These are phyloP conservation scores for Botia almorhae DNA, from an alignment of 2,797 vertebrate genomes.

Conservation along the genomic window DNA sequence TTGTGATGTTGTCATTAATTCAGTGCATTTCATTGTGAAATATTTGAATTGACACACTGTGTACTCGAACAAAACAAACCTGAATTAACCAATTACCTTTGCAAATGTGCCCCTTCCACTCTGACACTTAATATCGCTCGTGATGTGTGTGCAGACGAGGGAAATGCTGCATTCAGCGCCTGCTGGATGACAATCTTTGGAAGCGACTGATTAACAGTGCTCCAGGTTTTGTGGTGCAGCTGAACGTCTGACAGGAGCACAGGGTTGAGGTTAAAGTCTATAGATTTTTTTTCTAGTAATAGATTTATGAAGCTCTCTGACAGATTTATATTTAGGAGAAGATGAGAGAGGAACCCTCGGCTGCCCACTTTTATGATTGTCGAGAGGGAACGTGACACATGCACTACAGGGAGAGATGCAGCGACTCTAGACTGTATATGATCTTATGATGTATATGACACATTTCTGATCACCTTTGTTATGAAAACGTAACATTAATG, in stretches of 20 bases:
- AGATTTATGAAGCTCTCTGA: conserved; percentile 56
- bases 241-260: conserved; percentile 45
- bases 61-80: conserved; percentile 8
- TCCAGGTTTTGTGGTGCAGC: conserved; percentile 20
- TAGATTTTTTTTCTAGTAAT: conserved; percentile 22
- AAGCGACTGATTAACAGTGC: conserved; percentile 32
- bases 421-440: conserved; percentile 35
- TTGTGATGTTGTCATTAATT: conserved; percentile 24
- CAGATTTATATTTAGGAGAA: conserved; percentile 58
- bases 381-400: conserved; percentile 51
- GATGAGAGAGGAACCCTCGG: conserved; percentile 57
- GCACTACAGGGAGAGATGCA: conserved; percentile 41
- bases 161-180: conserved; percentile 1
- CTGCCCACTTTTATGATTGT: conserved; percentile 52
- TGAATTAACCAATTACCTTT: conserved; percentile 15
- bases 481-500: background rate
- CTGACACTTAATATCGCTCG: conserved; percentile 15
- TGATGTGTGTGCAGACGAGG: conserved; percentile 20
- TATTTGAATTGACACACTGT: conserved; percentile 15
- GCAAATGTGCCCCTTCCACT: background rate
- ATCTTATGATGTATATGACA: conserved; percentile 12
- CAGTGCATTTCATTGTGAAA: conserved; percentile 34
- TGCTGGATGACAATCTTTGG: conserved; percentile 14
- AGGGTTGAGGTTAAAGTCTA: conserved; percentile 48
- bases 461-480: background rate